Base-by-base conservation (phyloP, 2,888 invertebrate genomes). In the Lepidocyrtinus sp. region DNA sequence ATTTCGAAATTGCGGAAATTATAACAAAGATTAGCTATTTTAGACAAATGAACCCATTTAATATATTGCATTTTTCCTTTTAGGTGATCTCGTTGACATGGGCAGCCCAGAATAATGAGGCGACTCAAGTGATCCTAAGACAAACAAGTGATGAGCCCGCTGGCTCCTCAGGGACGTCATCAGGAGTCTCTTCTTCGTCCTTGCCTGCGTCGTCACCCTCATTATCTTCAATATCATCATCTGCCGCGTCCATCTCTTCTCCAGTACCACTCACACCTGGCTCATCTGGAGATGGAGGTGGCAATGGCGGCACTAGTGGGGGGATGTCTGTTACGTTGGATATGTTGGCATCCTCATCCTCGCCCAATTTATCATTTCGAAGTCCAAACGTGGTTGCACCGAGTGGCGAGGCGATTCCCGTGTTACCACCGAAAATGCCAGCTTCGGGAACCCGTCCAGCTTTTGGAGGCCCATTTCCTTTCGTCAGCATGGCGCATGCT, bases 401-500 rank as follows among this genome's bases (percentile, higher is more conserved):
- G 82, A 88, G 89, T 68, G 85, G 85, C 19, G 83, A 85, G 68
- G 67, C 84, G 27, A 86, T 85, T 76, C 87, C 86, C 24, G 81
- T 68, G 75, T 64, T 79, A 63, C 86, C 83, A 67, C 84, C 86
- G 59, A 84, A 85, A 74, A 59, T 62, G 9, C 67, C 74, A 17
- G 80, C 89, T 89, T 59, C 82, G 26, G 27, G 87, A 74, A 83
- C 89, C 91, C 87, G 90, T 92, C 86, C 90, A 90, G 90, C 87
- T 89, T 91, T 89, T 75, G 87, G 82, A 82, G 90, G 93, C 89
- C 91, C 92, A 88, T 96, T 93, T 90, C 96, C 96, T 59, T 96
- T 96, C 89, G 94, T 95, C 87, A 96, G 96, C 89, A 96, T 96
- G 96, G 95, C 95, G 64, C 94, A 95, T 88, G 94, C 91, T 68